Conservation (phyloP, 2,797 vertebrate genomes). For the Zonotrichia albicollis region DNA sequence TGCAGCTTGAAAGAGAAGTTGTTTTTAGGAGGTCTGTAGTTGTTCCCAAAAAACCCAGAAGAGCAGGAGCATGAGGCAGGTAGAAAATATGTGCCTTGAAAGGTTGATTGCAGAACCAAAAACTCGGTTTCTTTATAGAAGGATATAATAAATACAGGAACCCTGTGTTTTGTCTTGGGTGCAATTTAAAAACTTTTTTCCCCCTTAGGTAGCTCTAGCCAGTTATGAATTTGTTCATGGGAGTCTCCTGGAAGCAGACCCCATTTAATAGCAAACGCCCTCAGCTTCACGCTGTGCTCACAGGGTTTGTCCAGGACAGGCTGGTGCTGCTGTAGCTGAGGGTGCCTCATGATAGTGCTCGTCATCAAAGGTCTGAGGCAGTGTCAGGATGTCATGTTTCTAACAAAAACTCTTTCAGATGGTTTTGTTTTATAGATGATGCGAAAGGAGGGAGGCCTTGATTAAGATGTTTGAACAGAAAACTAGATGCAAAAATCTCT, state of each 20-base stretch:
- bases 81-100: not conserved
- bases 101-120: not conserved
- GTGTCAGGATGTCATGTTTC: not conserved
- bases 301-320: not conserved
- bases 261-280: not conserved
- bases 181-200: not conserved
- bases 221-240: not conserved
- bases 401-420: not conserved
- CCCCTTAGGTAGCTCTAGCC: not conserved
- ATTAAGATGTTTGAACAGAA: not conserved
- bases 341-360: not conserved
- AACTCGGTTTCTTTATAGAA: not conserved
- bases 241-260: not conserved
- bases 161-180: not conserved
- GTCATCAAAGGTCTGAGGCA: not conserved
- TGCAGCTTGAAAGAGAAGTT: not conserved
- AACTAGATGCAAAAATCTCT: not conserved
- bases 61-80: fast-evolving
- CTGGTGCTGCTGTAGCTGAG: not conserved
- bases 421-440: not conserved
- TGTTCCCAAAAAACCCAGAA: not conserved
- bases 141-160: not conserved
- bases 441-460: not conserved
- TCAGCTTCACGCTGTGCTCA: fast-evolving
- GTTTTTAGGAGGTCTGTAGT: not conserved